Evolutionary conservation across 1,140 invertebrate genomes (phyloP).

Genomic region (Lerema accius): DNA sequence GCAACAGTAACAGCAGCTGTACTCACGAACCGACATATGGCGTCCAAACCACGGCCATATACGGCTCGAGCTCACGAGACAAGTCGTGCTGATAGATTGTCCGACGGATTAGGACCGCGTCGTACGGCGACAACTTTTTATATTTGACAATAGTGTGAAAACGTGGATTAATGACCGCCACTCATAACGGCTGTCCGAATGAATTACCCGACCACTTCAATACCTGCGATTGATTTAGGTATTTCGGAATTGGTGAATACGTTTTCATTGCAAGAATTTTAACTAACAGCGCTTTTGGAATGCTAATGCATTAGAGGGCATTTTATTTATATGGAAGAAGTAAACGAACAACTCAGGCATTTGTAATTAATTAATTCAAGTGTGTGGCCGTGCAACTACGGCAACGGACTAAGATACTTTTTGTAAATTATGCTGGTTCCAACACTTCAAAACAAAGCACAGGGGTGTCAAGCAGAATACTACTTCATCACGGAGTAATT

Average conservation of each 20-base stretch:
- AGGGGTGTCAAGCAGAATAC: too few species aligned
- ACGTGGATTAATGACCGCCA: conserved; percentile 33
- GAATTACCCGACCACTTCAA: conserved; percentile 18
- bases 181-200: conserved; percentile 29
- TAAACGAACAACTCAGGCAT: too few species aligned
- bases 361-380: too few species aligned
- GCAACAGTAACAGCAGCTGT: conserved; percentile 26
- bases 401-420: too few species aligned
- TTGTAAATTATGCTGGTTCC: too few species aligned
- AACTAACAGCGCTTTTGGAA: background rate
- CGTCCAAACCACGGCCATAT: conserved; percentile 63
- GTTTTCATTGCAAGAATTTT: background rate
- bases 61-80: conserved; percentile 59
- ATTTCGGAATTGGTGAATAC: conserved; percentile 1
- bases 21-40: conserved; percentile 62
- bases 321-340: too few species aligned
- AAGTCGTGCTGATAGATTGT: conserved; percentile 52
- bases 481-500: too few species aligned
- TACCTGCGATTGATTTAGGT: conserved; percentile 18
- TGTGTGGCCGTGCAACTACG: too few species aligned
- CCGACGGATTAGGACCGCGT: conserved; percentile 53
- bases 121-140: conserved; percentile 50
- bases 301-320: too few species aligned
- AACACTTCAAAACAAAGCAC: too few species aligned
- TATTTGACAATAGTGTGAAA: conserved; percentile 40